Evolutionary conservation across 2,888 invertebrate genomes (phyloP).

Genomic region (Scaeva pyrastri): DNA sequence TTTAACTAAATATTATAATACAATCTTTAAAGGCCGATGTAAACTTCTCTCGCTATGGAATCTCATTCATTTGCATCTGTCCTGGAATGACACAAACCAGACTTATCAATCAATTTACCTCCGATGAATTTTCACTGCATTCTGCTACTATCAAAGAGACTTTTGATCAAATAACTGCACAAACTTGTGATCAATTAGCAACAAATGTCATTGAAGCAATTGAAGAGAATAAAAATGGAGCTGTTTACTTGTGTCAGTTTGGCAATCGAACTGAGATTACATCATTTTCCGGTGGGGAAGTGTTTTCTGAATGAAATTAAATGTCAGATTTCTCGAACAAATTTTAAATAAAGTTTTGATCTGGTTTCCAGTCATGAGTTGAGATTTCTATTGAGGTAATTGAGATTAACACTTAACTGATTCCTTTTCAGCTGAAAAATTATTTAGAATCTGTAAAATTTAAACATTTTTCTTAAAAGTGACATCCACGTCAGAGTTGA

Average conservation of each 20-base stretch:
- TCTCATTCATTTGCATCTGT: constrained; percentile 79
- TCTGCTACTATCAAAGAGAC: background rate
- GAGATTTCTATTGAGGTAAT: too few species aligned
- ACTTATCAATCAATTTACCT: constrained; percentile 49
- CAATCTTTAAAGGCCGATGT: constrained; percentile 69
- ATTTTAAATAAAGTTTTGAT: too few species aligned
- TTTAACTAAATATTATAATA: background rate
- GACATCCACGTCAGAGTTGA: too few species aligned
- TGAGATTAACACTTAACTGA: too few species aligned
- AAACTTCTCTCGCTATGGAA: constrained; percentile 77
- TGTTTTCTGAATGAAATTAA: background rate
- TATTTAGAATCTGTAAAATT: too few species aligned
- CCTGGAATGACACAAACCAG: constrained; percentile 77
- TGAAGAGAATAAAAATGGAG: constrained; percentile 77
- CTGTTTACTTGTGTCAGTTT: constrained; percentile 76
- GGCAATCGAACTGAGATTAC: constrained; percentile 71
- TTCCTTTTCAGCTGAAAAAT: too few species aligned
- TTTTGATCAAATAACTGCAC: background rate
- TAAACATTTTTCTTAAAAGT: too few species aligned
- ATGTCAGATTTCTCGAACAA: too few species aligned
- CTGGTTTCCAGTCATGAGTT: too few species aligned
- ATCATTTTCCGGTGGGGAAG: constrained; percentile 52
- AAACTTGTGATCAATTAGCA: constrained; percentile 72
- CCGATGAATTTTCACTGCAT: background rate
- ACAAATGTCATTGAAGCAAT: constrained; percentile 76